Base-by-base conservation (phyloP, 2,888 invertebrate genomes). In the Copidosoma aretas region DNA sequence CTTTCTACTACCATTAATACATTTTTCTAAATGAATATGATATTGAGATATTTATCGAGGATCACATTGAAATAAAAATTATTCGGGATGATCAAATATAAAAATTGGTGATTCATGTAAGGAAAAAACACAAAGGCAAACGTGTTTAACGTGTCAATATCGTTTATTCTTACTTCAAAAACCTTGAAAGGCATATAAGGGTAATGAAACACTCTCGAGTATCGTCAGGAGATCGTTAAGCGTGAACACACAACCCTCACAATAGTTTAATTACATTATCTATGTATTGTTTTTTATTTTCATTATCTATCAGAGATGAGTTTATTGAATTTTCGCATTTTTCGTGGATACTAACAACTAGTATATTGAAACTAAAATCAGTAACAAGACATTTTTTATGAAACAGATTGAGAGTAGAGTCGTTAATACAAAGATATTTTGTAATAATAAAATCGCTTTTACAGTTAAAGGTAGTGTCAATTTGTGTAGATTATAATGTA, bases 121-220 rank as follows among this genome's bases (percentile, higher is more conserved):
- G 32, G 32, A 32, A 32, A 32, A 32, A 32, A 32, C 3, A 46
- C 2, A 46, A 46, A 46, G 3, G 2, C 1, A 46, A 46, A 46
- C 43, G 57, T 67, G 17, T 24, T 65, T 62, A 77, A 76, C 76
- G 75, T 74, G 76, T 77, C 76, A 76, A 77, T 78, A 77, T 77
- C 64, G 74, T 77, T 77, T 76, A 76, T 76, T 77, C 73, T 73
- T 73, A 73, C 70, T 76, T 73, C 70, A 76, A 76, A 73, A 71
- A 75, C 74, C 74, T 73, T 74, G 65, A 68, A 74, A 74, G 75
- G 74, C 75, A 73, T 76, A 59, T 73, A 73, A 74, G 73, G 73
- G 71, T 73, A 71, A 65, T 67, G 69, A 63, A 74, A 74, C 66
- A 73, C 74, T 75, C 74, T 71, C 71, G 72, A 74, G 71, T 74